A percentile compares a stretch with the other conserved stretches of the same genome.
Evolutionary conservation across 2,797 vertebrate species (phyloP).

Genomic region (Benthosema pterotum): DNA sequence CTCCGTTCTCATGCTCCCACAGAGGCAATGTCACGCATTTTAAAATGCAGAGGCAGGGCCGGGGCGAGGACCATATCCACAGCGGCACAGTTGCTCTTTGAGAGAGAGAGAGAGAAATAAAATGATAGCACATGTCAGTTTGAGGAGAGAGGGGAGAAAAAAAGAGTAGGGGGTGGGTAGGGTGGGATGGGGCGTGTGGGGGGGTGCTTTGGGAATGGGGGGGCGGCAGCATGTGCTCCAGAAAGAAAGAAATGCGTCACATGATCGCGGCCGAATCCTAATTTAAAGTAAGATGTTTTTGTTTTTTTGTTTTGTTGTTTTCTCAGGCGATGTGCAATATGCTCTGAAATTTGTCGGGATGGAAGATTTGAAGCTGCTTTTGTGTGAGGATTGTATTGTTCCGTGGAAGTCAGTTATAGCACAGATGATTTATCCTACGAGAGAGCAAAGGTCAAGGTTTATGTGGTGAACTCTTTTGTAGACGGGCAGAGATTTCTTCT

Average conservation of each 20-base stretch:
- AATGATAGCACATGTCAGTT: slow-evolving; percentile 88
- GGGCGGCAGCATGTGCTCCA: slow-evolving; percentile 60
- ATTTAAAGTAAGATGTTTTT: slow-evolving; percentile 73
- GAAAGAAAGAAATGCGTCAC: slow-evolving; percentile 84
- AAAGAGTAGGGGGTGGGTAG: slow-evolving; percentile 27
- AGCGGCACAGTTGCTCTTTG: slow-evolving; percentile 83
- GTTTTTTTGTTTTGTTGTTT: slow-evolving; percentile 32
- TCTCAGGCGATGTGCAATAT: background rate
- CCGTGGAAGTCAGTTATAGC: slow-evolving; percentile 45
- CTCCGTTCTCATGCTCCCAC: slow-evolving; percentile 97
- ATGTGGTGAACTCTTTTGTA: slow-evolving; percentile 82
- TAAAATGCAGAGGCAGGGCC: slow-evolving; percentile 88
- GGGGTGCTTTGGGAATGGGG: slow-evolving; percentile 48
- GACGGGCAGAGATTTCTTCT: slow-evolving; percentile 63
- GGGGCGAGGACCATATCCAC: slow-evolving; percentile 87
- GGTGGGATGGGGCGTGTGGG: too few species aligned
- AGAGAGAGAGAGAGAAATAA: slow-evolving; percentile 90
- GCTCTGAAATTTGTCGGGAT: slow-evolving; percentile 18
- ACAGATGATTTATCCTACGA: slow-evolving; percentile 65
- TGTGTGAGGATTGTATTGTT: slow-evolving; percentile 48
- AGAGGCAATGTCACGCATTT: slow-evolving; percentile 94
- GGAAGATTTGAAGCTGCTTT: slow-evolving; percentile 32
- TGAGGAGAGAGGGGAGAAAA: slow-evolving; percentile 66
- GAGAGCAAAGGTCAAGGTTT: slow-evolving; percentile 88
- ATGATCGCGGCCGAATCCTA: slow-evolving; percentile 86